Conservation (phyloP, 2,113 vertebrate species). For the Pongo pygmaeus region DNA sequence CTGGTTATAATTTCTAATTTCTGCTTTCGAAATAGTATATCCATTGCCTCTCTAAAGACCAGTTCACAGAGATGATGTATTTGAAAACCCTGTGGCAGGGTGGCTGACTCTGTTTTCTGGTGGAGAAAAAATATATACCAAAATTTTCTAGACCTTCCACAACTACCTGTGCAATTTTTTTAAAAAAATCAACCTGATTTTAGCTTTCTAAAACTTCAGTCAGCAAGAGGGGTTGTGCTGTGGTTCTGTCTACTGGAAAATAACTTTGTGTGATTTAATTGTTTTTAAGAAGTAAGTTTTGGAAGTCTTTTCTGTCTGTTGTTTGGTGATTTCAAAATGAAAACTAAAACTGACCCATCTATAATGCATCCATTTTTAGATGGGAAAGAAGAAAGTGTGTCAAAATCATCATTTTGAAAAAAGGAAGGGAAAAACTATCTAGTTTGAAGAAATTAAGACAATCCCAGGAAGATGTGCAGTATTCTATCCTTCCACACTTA, state of each 20-base stretch:
- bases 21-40: neutral
- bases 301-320: neutral
- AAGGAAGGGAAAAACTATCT: neutral
- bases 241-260: neutral
- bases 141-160: neutral
- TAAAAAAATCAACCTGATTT: neutral
- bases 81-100: neutral
- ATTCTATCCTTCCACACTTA: neutral
- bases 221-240: neutral
- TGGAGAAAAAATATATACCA: neutral
- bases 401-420: neutral
- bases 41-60: neutral
- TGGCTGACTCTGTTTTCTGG: neutral
- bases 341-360: neutral
- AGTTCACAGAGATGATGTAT: neutral
- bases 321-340: slow-evolving; percentile 2
- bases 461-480: neutral
- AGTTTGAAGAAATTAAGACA: neutral
- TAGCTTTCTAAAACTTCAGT: neutral
- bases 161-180: neutral
- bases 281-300: neutral
- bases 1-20: neutral
- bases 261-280: neutral
- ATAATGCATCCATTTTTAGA: neutral
- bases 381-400: neutral